Conservation (phyloP, 2,113 vertebrate genomes). For the Megalops atlanticus region DNA sequence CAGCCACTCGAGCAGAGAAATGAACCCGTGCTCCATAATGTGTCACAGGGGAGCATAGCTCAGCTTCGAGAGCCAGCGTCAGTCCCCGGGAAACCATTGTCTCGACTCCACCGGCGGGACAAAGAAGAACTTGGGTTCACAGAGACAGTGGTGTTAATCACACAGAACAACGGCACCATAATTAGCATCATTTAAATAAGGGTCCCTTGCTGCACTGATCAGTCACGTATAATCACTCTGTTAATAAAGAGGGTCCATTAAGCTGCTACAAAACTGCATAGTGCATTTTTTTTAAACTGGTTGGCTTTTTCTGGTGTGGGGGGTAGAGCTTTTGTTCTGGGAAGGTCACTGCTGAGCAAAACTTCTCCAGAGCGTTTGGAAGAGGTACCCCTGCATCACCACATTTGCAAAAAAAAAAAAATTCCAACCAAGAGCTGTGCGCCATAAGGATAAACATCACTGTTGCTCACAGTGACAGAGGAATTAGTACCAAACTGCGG, state of each 20-base stretch:
- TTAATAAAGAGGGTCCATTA: slow-evolving; percentile 48
- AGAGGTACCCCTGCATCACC: too few relatives aligned
- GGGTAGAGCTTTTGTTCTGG: too few relatives aligned
- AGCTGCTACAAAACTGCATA: slow-evolving; percentile 26
- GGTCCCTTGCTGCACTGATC: slow-evolving; percentile 43
- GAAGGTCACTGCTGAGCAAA: too few relatives aligned
- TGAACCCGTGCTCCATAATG: not conserved
- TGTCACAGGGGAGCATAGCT: not conserved
- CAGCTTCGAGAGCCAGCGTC: not conserved
- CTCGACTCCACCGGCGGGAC: not conserved
- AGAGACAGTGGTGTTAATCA: slow-evolving; percentile 17
- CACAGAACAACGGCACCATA: slow-evolving; percentile 28
- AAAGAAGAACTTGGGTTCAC: not conserved
- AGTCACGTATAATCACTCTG: slow-evolving; percentile 44
- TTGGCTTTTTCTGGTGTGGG: not conserved
- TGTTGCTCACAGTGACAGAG: not conserved
- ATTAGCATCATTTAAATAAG: slow-evolving; percentile 35
- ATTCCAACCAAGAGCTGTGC: too few relatives aligned
- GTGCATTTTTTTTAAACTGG: not conserved
- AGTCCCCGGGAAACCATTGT: not conserved
- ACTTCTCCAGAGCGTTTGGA: too few relatives aligned
- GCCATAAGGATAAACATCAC: too few relatives aligned
- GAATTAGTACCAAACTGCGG: slow-evolving; percentile 1
- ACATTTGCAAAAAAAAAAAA: too few relatives aligned
- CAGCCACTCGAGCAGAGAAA: not conserved